A percentile compares a stretch with the other conserved stretches of the same genome.
phyloP scores from a whole-genome alignment of 1,140 invertebrate species.

The Scaptomyza pallida region DNA sequence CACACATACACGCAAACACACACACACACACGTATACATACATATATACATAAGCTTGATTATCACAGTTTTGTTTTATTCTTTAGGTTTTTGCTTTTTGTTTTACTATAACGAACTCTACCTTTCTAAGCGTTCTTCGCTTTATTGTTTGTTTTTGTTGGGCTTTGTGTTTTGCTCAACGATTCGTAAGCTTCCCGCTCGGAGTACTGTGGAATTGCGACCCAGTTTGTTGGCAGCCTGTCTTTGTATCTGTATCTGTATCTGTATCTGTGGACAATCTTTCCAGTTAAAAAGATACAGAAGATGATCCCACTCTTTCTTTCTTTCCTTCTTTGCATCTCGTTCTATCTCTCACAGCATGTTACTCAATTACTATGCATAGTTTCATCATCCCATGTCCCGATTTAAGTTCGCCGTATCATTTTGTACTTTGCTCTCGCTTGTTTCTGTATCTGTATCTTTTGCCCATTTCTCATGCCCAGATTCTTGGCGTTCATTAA shows the following conservation, averaged over 20 bases:
- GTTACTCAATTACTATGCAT: conserved; percentile 23
- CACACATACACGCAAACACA: not conserved
- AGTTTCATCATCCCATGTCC: conserved; percentile 18
- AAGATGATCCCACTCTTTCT: conserved; percentile 2
- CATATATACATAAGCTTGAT: conserved; percentile 25
- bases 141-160: conserved; percentile 32
- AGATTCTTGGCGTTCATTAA: conserved; percentile 60
- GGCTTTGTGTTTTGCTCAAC: conserved; percentile 45
- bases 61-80: conserved; percentile 29
- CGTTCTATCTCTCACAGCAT: not conserved
- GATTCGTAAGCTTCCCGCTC: conserved; percentile 44
- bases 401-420: conserved; percentile 4
- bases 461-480: conserved; percentile 31
- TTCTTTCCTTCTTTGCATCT: not conserved
- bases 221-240: conserved; percentile 31
- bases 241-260: no score
- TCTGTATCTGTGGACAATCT: not conserved
- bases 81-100: not conserved
- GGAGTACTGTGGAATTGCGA: conserved; percentile 19
- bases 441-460: conserved; percentile 26
- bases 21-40: not conserved
- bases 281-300: conserved; percentile 2
- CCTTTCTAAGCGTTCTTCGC: conserved; percentile 43
- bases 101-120: conserved; percentile 15
- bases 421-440: no score